A percentile compares a stretch with the other conserved stretches of the same genome.
Evolutionary conservation across 1,140 invertebrate species (phyloP).

Genomic region (Trinorchestia longiramus): DNA sequence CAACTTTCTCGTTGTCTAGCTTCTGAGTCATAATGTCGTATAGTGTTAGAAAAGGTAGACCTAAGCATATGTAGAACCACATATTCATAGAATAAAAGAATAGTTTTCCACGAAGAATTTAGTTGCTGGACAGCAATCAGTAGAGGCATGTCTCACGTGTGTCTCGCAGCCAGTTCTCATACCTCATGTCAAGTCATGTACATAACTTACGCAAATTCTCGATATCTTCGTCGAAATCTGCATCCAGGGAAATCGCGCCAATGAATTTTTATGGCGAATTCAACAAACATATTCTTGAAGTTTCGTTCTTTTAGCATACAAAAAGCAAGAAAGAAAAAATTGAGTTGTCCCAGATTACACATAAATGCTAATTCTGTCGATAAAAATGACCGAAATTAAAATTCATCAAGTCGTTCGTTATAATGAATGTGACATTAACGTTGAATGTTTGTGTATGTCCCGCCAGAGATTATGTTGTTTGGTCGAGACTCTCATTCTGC

Average conservation of each 20-base stretch:
- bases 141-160: too few species aligned
- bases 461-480: background rate
- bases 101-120: too few species aligned
- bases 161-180: background rate
- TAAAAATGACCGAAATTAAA: background rate
- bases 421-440: background rate
- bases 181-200: background rate
- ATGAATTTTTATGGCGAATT: background rate
- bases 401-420: background rate
- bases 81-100: too few species aligned
- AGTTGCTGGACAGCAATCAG: too few species aligned
- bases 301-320: background rate
- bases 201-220: background rate
- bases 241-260: background rate
- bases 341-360: background rate
- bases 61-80: too few species aligned
- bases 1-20: too few species aligned
- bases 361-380: background rate
- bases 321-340: background rate
- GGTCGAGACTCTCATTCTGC: background rate
- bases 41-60: too few species aligned
- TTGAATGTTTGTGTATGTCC: background rate
- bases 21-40: too few species aligned
- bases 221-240: background rate
- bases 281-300: background rate